Conservation (phyloP, 2,797 vertebrate genomes). For the Mormyrus proboscirostris region DNA sequence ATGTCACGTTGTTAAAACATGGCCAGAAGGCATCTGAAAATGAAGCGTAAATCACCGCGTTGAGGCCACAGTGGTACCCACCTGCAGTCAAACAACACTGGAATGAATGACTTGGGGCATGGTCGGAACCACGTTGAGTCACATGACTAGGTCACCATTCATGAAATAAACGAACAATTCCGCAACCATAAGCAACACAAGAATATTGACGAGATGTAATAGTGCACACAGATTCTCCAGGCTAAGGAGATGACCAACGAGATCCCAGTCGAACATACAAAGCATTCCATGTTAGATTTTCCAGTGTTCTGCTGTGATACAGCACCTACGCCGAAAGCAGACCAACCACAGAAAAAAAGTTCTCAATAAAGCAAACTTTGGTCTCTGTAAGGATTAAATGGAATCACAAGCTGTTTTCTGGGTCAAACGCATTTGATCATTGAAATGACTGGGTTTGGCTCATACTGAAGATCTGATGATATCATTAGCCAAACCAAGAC, state of each 20-base stretch:
- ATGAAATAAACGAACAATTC: conserved; percentile 18
- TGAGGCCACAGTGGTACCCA: background rate
- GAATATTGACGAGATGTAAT: background rate
- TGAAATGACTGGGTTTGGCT: background rate
- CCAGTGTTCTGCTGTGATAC: background rate
- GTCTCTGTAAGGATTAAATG: background rate
- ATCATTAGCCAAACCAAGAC: conserved; percentile 1
- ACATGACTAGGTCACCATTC: conserved; percentile 18
- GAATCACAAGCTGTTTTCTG: background rate
- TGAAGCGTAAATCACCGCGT: background rate
- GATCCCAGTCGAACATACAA: background rate
- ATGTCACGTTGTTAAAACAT: background rate
- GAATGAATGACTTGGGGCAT: background rate
- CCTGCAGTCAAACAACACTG: background rate
- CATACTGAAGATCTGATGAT: background rate
- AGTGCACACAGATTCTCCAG: background rate
- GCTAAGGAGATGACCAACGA: background rate
- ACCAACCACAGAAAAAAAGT: background rate
- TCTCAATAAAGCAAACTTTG: background rate
- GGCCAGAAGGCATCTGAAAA: background rate
- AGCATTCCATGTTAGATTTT: background rate
- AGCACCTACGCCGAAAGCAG: background rate
- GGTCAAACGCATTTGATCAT: background rate
- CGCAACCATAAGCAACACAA: background rate
- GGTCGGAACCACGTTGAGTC: conserved; percentile 1